A percentile compares a stretch with the other conserved stretches of the same genome.
These are phyloP conservation scores for Hecatera dysodea DNA, from an alignment of 2,888 invertebrate species.

Conservation along the genomic window DNA sequence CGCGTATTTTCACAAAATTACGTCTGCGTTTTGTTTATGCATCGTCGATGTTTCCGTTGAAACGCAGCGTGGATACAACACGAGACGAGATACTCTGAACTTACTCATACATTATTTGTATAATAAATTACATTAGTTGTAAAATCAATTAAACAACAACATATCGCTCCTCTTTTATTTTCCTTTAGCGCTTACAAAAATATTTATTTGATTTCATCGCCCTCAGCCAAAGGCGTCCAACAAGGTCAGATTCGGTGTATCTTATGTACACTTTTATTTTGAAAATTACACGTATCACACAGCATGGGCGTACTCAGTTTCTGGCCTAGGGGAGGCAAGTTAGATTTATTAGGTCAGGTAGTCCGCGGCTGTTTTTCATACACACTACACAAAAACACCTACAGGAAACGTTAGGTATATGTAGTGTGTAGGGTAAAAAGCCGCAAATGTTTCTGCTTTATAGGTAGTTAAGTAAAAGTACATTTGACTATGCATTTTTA, in stretches of 20 bases:
- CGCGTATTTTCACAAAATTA: not conserved
- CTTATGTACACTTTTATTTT: not conserved
- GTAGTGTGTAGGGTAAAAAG: no score
- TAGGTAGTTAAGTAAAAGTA: no score
- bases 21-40: conserved; percentile 90
- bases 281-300: not conserved
- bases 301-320: no score
- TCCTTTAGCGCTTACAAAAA: conserved; percentile 10
- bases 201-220: conserved; percentile 61
- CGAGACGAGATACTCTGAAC: not conserved
- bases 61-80: not conserved
- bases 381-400: no score
- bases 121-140: not conserved
- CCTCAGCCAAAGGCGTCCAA: conserved; percentile 63
- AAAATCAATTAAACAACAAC: not conserved
- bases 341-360: no score
- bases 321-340: no score
- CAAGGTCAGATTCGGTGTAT: conserved; percentile 65
- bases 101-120: not conserved
- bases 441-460: no score
- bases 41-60: not conserved
- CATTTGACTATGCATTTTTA: no score
- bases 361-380: no score
- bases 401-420: no score
- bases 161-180: not conserved